phyloP scores from a whole-genome alignment of 2,113 vertebrate species.

The Riparia riparia region DNA sequence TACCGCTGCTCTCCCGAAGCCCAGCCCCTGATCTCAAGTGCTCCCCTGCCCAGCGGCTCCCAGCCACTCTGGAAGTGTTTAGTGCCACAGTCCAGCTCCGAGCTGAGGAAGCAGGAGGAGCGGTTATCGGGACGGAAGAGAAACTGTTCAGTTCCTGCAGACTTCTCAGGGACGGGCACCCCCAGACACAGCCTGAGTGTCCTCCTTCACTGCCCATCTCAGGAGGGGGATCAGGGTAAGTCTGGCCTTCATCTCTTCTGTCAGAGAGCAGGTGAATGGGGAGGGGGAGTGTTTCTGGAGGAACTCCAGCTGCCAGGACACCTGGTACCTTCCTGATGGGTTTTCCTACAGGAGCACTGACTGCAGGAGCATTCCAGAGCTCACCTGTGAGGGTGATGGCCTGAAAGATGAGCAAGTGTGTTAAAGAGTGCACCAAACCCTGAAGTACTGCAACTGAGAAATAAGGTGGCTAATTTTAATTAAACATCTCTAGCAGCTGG shows the following conservation, averaged over 20 bases:
- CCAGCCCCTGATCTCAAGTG: constrained; percentile 81
- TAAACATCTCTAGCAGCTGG: neutral
- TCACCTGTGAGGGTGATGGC: neutral
- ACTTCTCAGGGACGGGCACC: constrained; percentile 51
- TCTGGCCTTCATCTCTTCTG: neutral
- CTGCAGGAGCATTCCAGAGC: neutral
- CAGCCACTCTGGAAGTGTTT: constrained; percentile 86
- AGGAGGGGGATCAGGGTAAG: constrained; percentile 88
- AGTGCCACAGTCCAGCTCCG: constrained; percentile 77
- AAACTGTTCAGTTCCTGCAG: constrained; percentile 42
- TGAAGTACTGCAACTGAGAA: neutral
- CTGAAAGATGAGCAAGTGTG: neutral
- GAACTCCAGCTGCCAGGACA: neutral
- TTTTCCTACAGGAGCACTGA: neutral
- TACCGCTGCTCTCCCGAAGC: constrained; percentile 82
- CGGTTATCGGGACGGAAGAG: constrained; percentile 70
- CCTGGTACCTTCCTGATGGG: neutral
- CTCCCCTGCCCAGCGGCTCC: constrained; percentile 67
- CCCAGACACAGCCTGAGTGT: constrained; percentile 67
- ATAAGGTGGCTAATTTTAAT: neutral
- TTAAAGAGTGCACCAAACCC: neutral
- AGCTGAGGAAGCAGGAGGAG: constrained; percentile 77
- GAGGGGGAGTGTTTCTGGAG: neutral
- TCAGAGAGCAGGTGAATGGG: neutral
- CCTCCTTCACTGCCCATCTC: constrained; percentile 84